Evolutionary conservation across 2,888 invertebrate species (phyloP).

Genomic region (Clostera curtula): DNA sequence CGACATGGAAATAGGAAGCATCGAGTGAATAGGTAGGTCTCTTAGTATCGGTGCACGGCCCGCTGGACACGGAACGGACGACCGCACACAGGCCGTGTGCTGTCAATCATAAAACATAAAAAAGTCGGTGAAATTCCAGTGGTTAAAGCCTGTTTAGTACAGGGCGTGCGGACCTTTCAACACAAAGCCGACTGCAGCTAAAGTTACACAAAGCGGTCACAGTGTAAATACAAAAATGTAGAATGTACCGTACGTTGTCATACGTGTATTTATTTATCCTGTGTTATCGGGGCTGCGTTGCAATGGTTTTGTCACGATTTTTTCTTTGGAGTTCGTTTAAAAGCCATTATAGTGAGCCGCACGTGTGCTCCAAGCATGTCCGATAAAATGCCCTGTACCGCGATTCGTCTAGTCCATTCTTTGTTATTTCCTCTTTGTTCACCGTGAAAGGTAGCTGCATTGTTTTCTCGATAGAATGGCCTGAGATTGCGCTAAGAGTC

Average conservation of each 20-base stretch:
- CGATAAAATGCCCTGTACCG: constrained; percentile 54
- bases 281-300: constrained; percentile 19
- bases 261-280: constrained; percentile 23
- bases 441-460: constrained; percentile 60
- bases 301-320: constrained; percentile 18
- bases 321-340: constrained; percentile 45
- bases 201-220: constrained; percentile 41
- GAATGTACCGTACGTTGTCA: constrained; percentile 22
- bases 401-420: constrained; percentile 61
- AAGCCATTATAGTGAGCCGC: constrained; percentile 42
- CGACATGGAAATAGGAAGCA: constrained; percentile 45
- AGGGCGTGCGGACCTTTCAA: constrained; percentile 39
- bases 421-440: constrained; percentile 66
- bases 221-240: constrained; percentile 34
- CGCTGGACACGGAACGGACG: constrained; percentile 62
- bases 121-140: constrained; percentile 52
- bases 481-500: constrained; percentile 66
- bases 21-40: constrained; percentile 49
- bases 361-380: constrained; percentile 41
- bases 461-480: constrained; percentile 61
- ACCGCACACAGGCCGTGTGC: constrained; percentile 67
- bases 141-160: constrained; percentile 56
- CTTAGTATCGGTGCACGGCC: constrained; percentile 60
- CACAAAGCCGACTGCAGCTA: constrained; percentile 36
- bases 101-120: constrained; percentile 72